Evolutionary conservation across 1,140 invertebrate genomes (phyloP), one percentile per base, ranked within the genome.

Genomic region (Drosophila seguyi): DNA sequence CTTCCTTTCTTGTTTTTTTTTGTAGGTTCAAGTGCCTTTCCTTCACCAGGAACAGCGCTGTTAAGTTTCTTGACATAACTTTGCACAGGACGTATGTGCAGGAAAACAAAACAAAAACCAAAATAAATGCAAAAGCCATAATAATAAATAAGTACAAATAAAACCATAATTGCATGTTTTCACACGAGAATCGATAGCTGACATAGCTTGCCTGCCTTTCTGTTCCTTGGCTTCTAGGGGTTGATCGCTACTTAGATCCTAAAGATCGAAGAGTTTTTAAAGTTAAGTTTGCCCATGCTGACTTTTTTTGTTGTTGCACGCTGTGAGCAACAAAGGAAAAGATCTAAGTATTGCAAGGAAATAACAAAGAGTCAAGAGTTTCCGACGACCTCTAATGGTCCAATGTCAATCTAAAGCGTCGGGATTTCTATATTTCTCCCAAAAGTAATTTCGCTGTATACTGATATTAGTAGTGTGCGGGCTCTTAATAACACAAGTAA

Each of bases 111-210:
- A 69, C 29, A 67, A 55, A 68, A 55, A 52, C 11, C 55, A 42
- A 41, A 53, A 18, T 59, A 57, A 47, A 48, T 59, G n/a, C 41
- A 67, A 10, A 55, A 71, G 47, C 61, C 31, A 56, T 42, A 78
- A 56, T 42, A 78, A 85, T 76, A 75, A 29, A 38, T 55, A 38
- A 55, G 52, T 68, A 87, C 68, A 82, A 87, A 78, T 75, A 87
- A 83, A 83, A 88, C 84, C 79, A 79, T 86, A 86, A 86, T 86
- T 86, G 84, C 79, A 79, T 88, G 84, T 83, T 88, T 86, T 86
- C 83, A 88, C 83, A 86, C 83, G 83, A 87, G 79, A 86, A 88
- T 88, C 79, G 71, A 87, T 88, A 68, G 63, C 61, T 47, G 16
- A 8, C 36, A 29, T 22, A 42, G 25, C 55, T 25, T 41, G n/a